Percentiles rank a stretch among this genome's conserved stretches.
phyloP scores from a whole-genome alignment of 2,113 vertebrate species.

The Pachycephala philippinensis region DNA sequence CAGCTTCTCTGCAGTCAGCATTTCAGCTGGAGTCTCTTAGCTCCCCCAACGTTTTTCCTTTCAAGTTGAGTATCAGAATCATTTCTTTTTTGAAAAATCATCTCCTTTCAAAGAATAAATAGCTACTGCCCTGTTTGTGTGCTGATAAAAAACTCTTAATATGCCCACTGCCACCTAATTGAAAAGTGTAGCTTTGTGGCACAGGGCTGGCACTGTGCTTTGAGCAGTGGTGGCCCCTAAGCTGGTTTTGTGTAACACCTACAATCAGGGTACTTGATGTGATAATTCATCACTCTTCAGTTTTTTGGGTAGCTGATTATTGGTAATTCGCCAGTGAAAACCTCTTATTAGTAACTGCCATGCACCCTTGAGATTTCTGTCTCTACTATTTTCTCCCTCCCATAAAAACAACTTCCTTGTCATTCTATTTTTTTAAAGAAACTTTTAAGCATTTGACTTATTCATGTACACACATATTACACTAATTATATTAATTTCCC shows the following conservation, averaged over 20 bases:
- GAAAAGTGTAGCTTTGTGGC: neutral
- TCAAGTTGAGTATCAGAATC: neutral
- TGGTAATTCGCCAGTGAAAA: neutral
- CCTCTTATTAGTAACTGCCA: neutral
- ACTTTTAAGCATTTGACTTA: neutral
- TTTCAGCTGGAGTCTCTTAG: neutral
- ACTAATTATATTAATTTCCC: neutral
- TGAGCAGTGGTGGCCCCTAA: neutral
- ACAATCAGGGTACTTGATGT: neutral
- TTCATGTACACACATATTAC: neutral
- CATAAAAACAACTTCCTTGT: neutral
- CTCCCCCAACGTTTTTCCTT: neutral
- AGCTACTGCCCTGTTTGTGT: neutral
- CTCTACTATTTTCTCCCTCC: neutral
- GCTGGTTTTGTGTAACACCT: neutral
- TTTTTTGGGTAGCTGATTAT: neutral
- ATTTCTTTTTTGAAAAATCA: neutral
- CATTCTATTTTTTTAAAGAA: neutral
- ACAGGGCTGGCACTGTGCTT: neutral
- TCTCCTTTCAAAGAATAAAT: neutral
- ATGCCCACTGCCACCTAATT: neutral
- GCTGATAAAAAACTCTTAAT: neutral
- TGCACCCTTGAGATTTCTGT: neutral
- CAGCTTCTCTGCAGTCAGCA: neutral
- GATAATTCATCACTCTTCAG: neutral